These are phyloP conservation scores for Andrena chrysosceles DNA, from an alignment of 2,888 invertebrate species.

Conservation along the genomic window DNA sequence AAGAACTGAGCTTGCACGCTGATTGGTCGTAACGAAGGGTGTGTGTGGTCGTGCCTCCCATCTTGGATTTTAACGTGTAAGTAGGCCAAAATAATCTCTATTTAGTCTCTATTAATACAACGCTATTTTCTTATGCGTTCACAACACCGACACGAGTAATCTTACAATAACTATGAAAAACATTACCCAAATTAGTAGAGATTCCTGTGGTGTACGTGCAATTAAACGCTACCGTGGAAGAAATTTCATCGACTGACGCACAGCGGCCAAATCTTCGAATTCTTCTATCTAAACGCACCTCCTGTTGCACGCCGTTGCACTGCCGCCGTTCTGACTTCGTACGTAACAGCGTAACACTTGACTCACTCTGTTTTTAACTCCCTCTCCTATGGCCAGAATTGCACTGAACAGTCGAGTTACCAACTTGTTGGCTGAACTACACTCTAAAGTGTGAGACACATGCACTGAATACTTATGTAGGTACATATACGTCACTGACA, in stretches of 20 bases:
- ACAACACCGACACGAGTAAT: not conserved
- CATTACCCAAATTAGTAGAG: slow-evolving; percentile 18
- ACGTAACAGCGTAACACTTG: slow-evolving; percentile 8
- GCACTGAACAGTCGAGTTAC: slow-evolving; percentile 30
- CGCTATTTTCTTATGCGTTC: not conserved
- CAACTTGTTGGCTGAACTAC: slow-evolving; percentile 41
- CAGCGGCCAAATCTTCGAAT: slow-evolving; percentile 24
- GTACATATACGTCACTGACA: no score
- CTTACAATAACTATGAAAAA: not conserved
- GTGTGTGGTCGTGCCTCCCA: slow-evolving; percentile 62
- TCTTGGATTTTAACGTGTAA: slow-evolving; percentile 54
- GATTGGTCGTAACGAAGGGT: slow-evolving; percentile 59
- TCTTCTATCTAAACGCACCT: slow-evolving; percentile 22
- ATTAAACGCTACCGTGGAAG: not conserved
- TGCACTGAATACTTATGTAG: not conserved
- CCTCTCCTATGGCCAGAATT: slow-evolving; percentile 30
- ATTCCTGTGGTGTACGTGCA: not conserved
- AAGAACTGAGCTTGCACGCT: slow-evolving; percentile 42
- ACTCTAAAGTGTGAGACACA: slow-evolving; percentile 11
- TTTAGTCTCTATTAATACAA: slow-evolving; percentile 50
- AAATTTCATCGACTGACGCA: slow-evolving; percentile 7
- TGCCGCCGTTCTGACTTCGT: slow-evolving; percentile 20
- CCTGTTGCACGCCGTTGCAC: slow-evolving; percentile 32
- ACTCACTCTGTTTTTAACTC: slow-evolving; percentile 35
- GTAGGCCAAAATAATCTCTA: slow-evolving; percentile 63